Percentiles rank a stretch among this genome's conserved stretches.
Evolutionary conservation across 2,888 invertebrate genomes (phyloP).

Genomic region (Dione vanillae): DNA sequence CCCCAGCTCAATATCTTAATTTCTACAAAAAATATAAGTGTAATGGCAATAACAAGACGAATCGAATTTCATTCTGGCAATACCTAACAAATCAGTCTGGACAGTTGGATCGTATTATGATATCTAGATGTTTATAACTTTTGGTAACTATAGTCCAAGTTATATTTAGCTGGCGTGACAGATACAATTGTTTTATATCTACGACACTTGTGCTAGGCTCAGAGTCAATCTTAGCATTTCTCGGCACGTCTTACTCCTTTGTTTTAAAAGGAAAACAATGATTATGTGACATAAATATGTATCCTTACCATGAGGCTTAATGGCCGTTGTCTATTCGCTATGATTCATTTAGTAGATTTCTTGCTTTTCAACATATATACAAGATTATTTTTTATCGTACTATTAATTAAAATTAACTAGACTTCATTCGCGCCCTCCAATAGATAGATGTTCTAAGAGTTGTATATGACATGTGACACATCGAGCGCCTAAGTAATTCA

Average conservation of each 20-base stretch:
- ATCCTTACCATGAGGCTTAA: slow-evolving; percentile 34
- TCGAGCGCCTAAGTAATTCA: no score
- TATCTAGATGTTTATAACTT: slow-evolving; percentile 18
- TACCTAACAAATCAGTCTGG: neutral
- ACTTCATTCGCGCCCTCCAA: no score
- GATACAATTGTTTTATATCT: slow-evolving; percentile 21
- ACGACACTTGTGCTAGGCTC: slow-evolving; percentile 5
- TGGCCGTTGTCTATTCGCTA: neutral
- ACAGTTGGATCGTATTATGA: slow-evolving; percentile 4
- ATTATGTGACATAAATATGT: slow-evolving; percentile 41
- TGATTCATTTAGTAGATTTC: neutral
- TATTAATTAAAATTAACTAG: neutral
- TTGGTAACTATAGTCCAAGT: neutral
- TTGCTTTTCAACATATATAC: neutral
- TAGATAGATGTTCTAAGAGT: no score
- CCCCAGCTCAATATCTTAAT: neutral
- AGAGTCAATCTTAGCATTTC: slow-evolving; percentile 39
- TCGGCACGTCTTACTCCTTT: slow-evolving; percentile 44
- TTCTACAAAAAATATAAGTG: neutral
- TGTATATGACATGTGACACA: no score
- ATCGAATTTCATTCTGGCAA: slow-evolving; percentile 7
- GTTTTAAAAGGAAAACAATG: slow-evolving; percentile 49
- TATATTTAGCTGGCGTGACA: slow-evolving; percentile 23
- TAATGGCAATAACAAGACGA: neutral
- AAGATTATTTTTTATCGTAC: neutral